Evolutionary conservation across 2,113 vertebrate species (phyloP).

Genomic region (Aythya baeri): DNA sequence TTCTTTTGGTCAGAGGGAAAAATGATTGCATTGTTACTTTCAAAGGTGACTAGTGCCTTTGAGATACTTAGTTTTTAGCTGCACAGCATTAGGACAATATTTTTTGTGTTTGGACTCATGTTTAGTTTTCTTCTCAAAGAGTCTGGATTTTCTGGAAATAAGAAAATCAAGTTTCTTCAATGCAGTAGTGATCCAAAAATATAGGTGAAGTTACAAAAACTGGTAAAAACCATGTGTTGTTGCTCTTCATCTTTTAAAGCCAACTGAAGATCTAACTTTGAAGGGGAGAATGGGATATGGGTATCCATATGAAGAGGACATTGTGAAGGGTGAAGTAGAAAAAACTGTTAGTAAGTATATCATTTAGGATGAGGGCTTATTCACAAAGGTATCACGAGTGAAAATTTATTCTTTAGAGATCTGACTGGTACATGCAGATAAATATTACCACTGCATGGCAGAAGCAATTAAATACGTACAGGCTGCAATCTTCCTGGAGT

Average conservation of each 20-base stretch:
- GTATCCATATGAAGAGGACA: neutral
- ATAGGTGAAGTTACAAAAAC: neutral
- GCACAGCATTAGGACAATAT: neutral
- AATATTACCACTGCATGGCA: neutral
- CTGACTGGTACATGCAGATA: neutral
- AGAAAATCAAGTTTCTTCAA: neutral
- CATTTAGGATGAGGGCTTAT: neutral
- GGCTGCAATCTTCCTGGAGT: neutral
- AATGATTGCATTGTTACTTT: neutral
- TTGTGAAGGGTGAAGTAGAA: neutral
- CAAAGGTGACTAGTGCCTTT: neutral
- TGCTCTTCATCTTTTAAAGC: neutral
- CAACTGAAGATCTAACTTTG: neutral
- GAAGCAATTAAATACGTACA: neutral
- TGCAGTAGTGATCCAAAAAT: neutral
- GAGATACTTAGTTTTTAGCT: neutral
- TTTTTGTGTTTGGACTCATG: neutral
- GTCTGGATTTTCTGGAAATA: neutral
- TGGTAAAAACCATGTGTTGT: neutral
- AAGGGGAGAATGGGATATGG: neutral
- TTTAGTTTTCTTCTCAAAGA: neutral
- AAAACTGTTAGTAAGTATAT: neutral
- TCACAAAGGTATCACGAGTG: accelerated
- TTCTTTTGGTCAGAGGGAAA: neutral
- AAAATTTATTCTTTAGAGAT: neutral